Conservation (phyloP, 2,797 vertebrate genomes). For the Numenius phaeopus region DNA sequence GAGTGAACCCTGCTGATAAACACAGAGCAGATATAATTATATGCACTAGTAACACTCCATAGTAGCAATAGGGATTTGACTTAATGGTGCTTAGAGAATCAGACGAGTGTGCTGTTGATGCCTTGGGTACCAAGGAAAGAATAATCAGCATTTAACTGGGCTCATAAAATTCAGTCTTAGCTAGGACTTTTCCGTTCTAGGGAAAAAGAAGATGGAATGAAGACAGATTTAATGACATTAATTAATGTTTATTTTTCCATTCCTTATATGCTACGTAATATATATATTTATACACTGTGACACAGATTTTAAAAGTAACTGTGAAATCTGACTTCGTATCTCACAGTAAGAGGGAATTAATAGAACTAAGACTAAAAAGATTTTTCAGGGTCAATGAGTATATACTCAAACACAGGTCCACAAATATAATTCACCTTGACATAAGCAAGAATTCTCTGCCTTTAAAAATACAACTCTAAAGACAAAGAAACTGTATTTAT, state of each 20-base stretch:
- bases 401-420: not conserved
- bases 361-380: not conserved
- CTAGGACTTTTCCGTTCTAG: not conserved
- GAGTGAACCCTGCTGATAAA: conserved; percentile 51
- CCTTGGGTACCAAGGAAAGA: conserved; percentile 42
- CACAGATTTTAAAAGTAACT: not conserved
- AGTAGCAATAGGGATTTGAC: conserved; percentile 38
- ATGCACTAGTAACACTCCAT: conserved; percentile 1
- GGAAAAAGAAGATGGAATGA: not conserved
- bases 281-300: not conserved
- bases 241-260: not conserved
- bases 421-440: not conserved
- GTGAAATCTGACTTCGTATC: not conserved
- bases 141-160: conserved; percentile 61
- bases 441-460: not conserved
- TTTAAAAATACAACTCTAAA: not conserved
- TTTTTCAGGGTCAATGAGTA: not conserved
- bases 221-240: not conserved
- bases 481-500: not conserved
- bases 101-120: conserved; percentile 46
- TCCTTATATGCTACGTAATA: not conserved
- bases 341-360: not conserved
- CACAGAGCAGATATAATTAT: conserved; percentile 36
- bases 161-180: conserved; percentile 7
- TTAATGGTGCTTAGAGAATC: conserved; percentile 64